These are phyloP conservation scores for Pangasius krempfi DNA, from an alignment of 2,797 vertebrate genomes.

Conservation along the genomic window DNA sequence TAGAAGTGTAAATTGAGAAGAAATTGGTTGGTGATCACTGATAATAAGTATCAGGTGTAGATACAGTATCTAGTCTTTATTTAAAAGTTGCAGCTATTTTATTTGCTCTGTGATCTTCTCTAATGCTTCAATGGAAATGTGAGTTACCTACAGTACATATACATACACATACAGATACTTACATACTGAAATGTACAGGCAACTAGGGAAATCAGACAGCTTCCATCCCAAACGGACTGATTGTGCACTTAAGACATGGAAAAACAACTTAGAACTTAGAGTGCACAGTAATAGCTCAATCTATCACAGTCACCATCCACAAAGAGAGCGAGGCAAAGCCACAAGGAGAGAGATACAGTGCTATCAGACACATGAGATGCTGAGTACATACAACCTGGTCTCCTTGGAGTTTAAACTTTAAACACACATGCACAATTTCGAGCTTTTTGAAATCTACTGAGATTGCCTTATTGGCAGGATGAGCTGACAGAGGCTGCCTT, in stretches of 20 bases:
- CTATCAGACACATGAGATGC: conserved; percentile 13
- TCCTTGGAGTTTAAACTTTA: conserved; percentile 19
- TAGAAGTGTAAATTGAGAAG: background rate
- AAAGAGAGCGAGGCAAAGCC: conserved; percentile 12
- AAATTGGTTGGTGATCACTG: background rate
- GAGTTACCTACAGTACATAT: background rate
- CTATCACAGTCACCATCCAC: conserved; percentile 65
- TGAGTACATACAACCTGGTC: conserved; percentile 8
- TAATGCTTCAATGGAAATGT: background rate
- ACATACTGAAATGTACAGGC: conserved; percentile 18
- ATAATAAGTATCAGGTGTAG: background rate
- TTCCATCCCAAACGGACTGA: conserved; percentile 32
- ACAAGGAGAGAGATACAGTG: conserved; percentile 21
- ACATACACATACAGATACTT: background rate
- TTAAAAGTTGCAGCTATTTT: background rate
- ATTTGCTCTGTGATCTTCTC: background rate
- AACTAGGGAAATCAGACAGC: conserved; percentile 20
- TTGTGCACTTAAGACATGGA: conserved; percentile 51
- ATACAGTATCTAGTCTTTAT: background rate
- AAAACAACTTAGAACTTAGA: conserved; percentile 62
- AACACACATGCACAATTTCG: conserved; percentile 20
- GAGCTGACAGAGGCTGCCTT: conserved; percentile 27
- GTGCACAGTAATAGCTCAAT: conserved; percentile 73
- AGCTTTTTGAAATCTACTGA: conserved; percentile 38
- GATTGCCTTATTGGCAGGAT: conserved; percentile 31